Percentiles rank a stretch among this genome's conserved stretches.
Evolutionary conservation across 2,888 invertebrate species (phyloP).

Genomic region (Brenthis hecate): DNA sequence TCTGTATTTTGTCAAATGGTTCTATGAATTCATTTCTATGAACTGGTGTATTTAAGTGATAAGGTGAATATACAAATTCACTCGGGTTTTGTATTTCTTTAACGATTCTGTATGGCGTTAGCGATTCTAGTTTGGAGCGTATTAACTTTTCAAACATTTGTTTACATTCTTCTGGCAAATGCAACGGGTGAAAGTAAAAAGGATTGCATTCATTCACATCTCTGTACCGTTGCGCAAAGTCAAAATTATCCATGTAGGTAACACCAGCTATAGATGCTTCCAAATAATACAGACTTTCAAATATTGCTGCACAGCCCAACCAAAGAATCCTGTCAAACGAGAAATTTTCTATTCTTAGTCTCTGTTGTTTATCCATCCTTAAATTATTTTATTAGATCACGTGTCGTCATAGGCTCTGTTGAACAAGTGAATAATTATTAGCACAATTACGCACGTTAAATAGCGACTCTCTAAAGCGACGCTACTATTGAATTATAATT

Average conservation of each 20-base stretch:
- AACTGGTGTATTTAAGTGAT: slow-evolving; percentile 11
- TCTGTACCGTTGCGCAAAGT: slow-evolving; percentile 63
- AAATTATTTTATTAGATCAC: too few species aligned
- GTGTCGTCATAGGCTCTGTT: too few species aligned
- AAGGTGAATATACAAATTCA: slow-evolving; percentile 27
- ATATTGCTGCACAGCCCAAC: slow-evolving; percentile 14
- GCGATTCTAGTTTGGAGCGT: slow-evolving; percentile 47
- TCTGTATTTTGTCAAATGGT: slow-evolving; percentile 6
- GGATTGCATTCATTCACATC: slow-evolving; percentile 67
- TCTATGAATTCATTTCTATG: slow-evolving; percentile 3
- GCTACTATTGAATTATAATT: not conserved
- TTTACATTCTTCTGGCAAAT: slow-evolving; percentile 63
- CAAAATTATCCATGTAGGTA: slow-evolving; percentile 67
- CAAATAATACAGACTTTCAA: slow-evolving; percentile 39
- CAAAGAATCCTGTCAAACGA: slow-evolving; percentile 15
- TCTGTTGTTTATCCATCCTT: too few species aligned
- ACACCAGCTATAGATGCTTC: slow-evolving; percentile 63
- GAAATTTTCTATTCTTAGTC: too few species aligned
- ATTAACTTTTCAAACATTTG: slow-evolving; percentile 60
- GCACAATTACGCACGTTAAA: not conserved
- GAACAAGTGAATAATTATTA: too few species aligned
- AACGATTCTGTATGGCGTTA: slow-evolving; percentile 47
- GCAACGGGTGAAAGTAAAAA: slow-evolving; percentile 69
- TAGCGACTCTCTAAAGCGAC: not conserved
- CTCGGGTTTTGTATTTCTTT: slow-evolving; percentile 41